Conservation (phyloP, 2,888 invertebrate genomes). For the Troglohyphantes excavatus region DNA sequence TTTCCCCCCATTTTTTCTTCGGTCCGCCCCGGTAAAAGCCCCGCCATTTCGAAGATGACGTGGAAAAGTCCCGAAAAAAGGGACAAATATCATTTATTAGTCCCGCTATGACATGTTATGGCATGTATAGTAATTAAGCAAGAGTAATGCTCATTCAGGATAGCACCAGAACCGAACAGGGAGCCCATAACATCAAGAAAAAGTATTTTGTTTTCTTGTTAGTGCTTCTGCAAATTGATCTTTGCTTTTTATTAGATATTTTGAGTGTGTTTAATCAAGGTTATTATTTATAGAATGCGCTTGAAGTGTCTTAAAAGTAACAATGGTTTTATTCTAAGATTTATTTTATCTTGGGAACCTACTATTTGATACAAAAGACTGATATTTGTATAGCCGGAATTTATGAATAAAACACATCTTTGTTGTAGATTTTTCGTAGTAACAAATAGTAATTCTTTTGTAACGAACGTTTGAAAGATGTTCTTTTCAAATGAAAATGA, state of each 20-base stretch:
- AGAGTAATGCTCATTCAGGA: background rate
- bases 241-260: slow-evolving; percentile 3
- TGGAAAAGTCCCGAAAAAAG: background rate
- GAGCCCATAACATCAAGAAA: background rate
- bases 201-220: slow-evolving; percentile 3
- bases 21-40: background rate
- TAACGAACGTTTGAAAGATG: too few species aligned
- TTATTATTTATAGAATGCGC: background rate
- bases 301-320: too few species aligned
- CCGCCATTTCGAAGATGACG: background rate
- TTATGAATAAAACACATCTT: too few species aligned
- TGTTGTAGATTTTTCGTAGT: too few species aligned
- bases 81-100: slow-evolving; percentile 44
- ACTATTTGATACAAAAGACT: too few species aligned
- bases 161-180: background rate
- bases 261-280: background rate
- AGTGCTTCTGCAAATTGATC: background rate
- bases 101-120: slow-evolving; percentile 24
- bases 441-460: too few species aligned
- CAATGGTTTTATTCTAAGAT: too few species aligned
- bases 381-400: too few species aligned
- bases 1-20: background rate
- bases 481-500: too few species aligned
- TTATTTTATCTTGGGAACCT: too few species aligned
- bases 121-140: slow-evolving; percentile 29